These are phyloP conservation scores for Agelastica alni DNA, from an alignment of 2,888 invertebrate genomes.

Conservation along the genomic window DNA sequence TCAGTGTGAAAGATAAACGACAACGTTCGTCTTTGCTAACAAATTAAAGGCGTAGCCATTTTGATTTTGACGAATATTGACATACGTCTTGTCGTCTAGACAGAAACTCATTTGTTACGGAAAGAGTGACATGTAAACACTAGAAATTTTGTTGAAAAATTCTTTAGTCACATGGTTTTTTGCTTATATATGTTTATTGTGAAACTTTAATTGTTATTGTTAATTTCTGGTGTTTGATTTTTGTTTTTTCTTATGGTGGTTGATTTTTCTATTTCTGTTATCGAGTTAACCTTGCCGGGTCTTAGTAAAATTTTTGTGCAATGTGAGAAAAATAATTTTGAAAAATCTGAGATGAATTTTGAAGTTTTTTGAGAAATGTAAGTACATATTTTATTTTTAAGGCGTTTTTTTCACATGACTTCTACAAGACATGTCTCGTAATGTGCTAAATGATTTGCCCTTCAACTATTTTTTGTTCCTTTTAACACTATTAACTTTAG, in stretches of 20 bases:
- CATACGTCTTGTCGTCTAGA: constrained; percentile 63
- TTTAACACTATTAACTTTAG: constrained; percentile 35
- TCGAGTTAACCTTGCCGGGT: constrained; percentile 44
- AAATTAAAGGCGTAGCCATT: constrained; percentile 68
- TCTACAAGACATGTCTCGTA: constrained; percentile 5
- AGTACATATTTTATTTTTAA: constrained; percentile 35
- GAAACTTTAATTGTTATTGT: constrained; percentile 23
- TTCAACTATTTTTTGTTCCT: constrained; percentile 40
- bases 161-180: constrained; percentile 49
- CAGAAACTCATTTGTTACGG: constrained; percentile 59
- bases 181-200: constrained; percentile 37
- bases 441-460: constrained; percentile 52
- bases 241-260: constrained; percentile 31
- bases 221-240: constrained; percentile 16
- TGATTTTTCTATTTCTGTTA: constrained; percentile 39
- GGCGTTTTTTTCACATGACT: constrained; percentile 4
- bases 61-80: constrained; percentile 76
- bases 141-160: constrained; percentile 46
- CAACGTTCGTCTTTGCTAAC: constrained; percentile 45
- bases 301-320: constrained; percentile 37
- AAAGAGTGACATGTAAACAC: constrained; percentile 59
- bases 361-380: constrained; percentile 46
- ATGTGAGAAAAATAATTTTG: constrained; percentile 31
- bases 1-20: constrained; percentile 27
- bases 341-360: constrained; percentile 38